These are phyloP conservation scores for Anoplolepis gracilipes DNA, from an alignment of 1,140 invertebrate species.

Conservation along the genomic window DNA sequence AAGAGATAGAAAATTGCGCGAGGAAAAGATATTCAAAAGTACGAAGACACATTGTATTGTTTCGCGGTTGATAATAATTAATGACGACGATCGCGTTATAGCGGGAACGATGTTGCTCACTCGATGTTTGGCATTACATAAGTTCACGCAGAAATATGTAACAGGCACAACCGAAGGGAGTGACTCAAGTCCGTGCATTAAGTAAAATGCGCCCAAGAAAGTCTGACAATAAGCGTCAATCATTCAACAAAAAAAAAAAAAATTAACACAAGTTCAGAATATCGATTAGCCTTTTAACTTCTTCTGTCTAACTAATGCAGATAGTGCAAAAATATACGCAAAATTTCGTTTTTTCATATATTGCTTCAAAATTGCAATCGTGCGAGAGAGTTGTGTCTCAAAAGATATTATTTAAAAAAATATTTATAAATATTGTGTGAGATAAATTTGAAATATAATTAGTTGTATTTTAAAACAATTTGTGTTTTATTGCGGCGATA, in stretches of 20 bases:
- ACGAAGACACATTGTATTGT: slow-evolving; percentile 12
- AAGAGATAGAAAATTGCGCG: slow-evolving; percentile 3
- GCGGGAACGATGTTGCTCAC: slow-evolving; percentile 49
- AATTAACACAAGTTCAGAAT: background rate
- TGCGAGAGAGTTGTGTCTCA: background rate
- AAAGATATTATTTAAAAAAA: background rate
- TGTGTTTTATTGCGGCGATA: background rate
- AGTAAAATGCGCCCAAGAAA: slow-evolving; percentile 10
- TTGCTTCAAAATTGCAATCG: slow-evolving; percentile 11
- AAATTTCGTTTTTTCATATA: slow-evolving; percentile 8
- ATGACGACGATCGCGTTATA: slow-evolving; percentile 42
- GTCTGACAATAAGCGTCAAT: slow-evolving; percentile 53
- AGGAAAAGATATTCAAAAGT: background rate
- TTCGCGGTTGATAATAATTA: slow-evolving; percentile 45
- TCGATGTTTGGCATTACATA: slow-evolving; percentile 54
- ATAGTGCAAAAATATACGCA: background rate
- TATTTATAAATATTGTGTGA: slow-evolving; percentile 39
- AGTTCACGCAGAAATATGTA: background rate
- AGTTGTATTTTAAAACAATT: slow-evolving; percentile 14
- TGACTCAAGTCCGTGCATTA: slow-evolving; percentile 17
- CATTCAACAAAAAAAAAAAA: background rate
- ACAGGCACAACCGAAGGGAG: background rate
- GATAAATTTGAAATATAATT: too few relatives aligned
- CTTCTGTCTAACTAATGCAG: slow-evolving; percentile 10
- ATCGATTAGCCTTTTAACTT: background rate